These are phyloP conservation scores for Falcunculus frontatus DNA, from an alignment of 2,113 vertebrate genomes.

Conservation along the genomic window DNA sequence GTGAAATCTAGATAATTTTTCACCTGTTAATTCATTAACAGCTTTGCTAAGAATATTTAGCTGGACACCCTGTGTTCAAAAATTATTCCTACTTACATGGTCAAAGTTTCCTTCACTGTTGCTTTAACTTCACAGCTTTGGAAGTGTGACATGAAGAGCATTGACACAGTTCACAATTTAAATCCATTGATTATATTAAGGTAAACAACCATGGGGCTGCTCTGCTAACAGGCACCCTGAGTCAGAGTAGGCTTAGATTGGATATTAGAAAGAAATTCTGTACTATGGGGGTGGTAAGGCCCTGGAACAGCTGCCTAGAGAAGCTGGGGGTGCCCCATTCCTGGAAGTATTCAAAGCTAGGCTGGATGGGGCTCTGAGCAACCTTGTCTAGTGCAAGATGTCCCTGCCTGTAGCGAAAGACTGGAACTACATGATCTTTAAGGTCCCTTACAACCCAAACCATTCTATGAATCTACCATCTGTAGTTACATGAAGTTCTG, in stretches of 20 bases:
- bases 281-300: neutral
- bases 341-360: neutral
- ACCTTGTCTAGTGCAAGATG: neutral
- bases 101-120: neutral
- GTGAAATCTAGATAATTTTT: neutral
- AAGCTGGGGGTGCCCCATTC: neutral
- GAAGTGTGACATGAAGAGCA: neutral
- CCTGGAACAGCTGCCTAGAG: neutral
- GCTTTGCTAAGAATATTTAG: neutral
- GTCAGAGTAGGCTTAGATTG: neutral
- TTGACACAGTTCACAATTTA: neutral
- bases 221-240: neutral
- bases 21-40: neutral
- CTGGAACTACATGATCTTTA: neutral
- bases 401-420: rapidly evolving
- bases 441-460: neutral
- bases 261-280: neutral
- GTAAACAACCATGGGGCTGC: neutral
- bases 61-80: neutral
- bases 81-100: neutral
- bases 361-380: neutral
- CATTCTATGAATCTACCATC: neutral
- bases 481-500: neutral
- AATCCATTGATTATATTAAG: neutral
- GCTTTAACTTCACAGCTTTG: neutral